These are phyloP conservation scores for Pampus argenteus DNA, from an alignment of 2,797 vertebrate species.

Conservation along the genomic window DNA sequence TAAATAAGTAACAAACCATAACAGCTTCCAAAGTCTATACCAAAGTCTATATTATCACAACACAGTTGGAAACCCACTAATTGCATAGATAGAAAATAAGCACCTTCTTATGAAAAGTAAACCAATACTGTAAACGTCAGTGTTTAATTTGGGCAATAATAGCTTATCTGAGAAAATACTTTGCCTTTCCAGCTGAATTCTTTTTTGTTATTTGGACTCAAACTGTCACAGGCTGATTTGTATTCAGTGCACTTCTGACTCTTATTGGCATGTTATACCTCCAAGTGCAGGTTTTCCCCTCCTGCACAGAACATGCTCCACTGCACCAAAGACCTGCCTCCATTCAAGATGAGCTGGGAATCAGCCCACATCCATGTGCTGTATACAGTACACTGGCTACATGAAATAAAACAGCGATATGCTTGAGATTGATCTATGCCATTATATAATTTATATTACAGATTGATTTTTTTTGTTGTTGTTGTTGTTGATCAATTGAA, in stretches of 20 bases:
- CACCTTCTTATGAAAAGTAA: slow-evolving; percentile 71
- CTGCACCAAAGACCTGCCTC: slow-evolving; percentile 22
- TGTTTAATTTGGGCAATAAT: slow-evolving; percentile 28
- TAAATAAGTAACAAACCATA: slow-evolving; percentile 75
- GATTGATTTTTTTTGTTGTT: not conserved
- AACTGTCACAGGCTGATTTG: slow-evolving; percentile 44
- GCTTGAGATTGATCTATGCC: slow-evolving; percentile 3
- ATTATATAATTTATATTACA: slow-evolving; percentile 6
- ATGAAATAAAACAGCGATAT: slow-evolving; percentile 8
- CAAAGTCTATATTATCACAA: slow-evolving; percentile 63
- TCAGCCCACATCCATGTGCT: slow-evolving; percentile 8
- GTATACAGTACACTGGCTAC: slow-evolving; percentile 2
- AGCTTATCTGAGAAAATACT: slow-evolving; percentile 33
- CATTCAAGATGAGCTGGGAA: slow-evolving; percentile 35
- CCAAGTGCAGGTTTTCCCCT: not conserved
- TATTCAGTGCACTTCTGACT: slow-evolving; percentile 50
- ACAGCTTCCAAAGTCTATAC: slow-evolving; percentile 68
- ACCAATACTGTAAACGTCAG: slow-evolving; percentile 67
- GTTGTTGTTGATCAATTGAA: slow-evolving; percentile 13
- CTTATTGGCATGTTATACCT: slow-evolving; percentile 46
- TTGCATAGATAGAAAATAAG: slow-evolving; percentile 86
- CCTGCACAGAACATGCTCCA: slow-evolving; percentile 13
- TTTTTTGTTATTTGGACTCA: slow-evolving; percentile 30
- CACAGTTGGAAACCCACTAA: slow-evolving; percentile 64
- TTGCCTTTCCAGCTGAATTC: not conserved